phyloP scores from a whole-genome alignment of 1,140 invertebrate genomes.

The Atopsyche davidsoni region DNA sequence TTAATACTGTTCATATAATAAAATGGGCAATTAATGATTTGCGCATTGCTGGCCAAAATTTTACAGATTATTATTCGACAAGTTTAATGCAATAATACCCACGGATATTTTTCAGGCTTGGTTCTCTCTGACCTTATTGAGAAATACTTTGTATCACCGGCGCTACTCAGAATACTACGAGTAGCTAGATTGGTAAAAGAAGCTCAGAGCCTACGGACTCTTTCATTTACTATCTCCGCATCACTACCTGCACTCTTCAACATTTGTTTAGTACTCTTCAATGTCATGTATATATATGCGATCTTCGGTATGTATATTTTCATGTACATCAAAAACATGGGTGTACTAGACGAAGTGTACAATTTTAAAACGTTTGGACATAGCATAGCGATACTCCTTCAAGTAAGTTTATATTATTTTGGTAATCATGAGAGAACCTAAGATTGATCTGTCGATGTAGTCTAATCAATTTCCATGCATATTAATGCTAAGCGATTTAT shows the following conservation, averaged over 20 bases:
- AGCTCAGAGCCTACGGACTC: constrained; percentile 93
- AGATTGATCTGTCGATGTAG: too few species aligned
- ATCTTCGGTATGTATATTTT: constrained; percentile 99
- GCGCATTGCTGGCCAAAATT: too few species aligned
- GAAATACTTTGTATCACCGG: constrained; percentile 96
- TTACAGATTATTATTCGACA: too few species aligned
- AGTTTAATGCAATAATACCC: too few species aligned
- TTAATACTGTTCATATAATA: too few species aligned
- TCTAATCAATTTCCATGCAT: too few species aligned
- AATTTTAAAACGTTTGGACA: constrained; percentile 97
- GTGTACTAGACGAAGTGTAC: constrained; percentile 91
- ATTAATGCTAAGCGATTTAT: too few species aligned
- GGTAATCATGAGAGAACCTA: too few species aligned
- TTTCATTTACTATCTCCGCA: constrained; percentile 95
- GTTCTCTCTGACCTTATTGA: constrained; percentile 92
- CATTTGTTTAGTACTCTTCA: constrained; percentile 93
- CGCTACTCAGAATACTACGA: constrained; percentile 90
- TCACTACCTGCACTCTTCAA: constrained; percentile 97
- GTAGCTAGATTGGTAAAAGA: constrained; percentile 97
- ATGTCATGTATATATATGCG: constrained; percentile 99
- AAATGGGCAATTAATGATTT: too few species aligned
- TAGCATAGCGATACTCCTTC: constrained; percentile 95
- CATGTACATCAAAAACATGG: constrained; percentile 91
- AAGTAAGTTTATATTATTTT: constrained; percentile 53
- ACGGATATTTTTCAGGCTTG: constrained; percentile 79